Base-by-base conservation (phyloP, 2,888 invertebrate species). In the Aleiodes testaceus region DNA sequence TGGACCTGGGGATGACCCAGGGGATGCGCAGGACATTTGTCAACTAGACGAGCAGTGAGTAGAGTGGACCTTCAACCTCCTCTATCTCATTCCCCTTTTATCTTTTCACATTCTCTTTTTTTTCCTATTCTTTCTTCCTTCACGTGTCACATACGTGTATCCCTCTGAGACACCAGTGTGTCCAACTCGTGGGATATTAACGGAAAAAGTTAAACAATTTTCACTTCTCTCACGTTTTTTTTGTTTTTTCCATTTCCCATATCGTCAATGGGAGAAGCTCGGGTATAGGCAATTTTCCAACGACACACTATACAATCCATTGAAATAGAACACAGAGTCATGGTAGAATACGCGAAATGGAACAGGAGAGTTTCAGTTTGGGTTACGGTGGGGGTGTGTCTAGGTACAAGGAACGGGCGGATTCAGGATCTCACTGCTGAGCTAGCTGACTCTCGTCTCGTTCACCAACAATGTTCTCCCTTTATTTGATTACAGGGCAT, bases 311-410 rank as follows among this genome's bases (percentile, higher is more conserved):
- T 63, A 22, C 63, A 63, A 49, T 49, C 65, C 65, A 70, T 66
- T 70, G 36, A 70, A 70, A 55, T 59, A 16, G 49, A 59, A 66
- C 66, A 70, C 30, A 59, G 26, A 59, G 16, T 22, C n/a, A 50
- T 14, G 36, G 55, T 47, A 49, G 53, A 53, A 53, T 52, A 49
- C 18, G 59, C 49, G 42, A 49, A 71, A 70, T 14, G 36, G 20
- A 53, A 50, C 30, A 50, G 66, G 61, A 66, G 55, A 70, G 42
- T 49, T 69, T 66, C 12, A 53, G 36, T 50, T 74, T 72, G 78
- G 84, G 84, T 85, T 87, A 87, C 85, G 86, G 86, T 77, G 80
- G 83, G 85, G 87, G 87, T 87, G 87, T 87, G 87, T 86, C 86
- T 82, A 80, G 82, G 82, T 36, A 87, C 87, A 87, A 87, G 87